Conservation (phyloP, 2,888 invertebrate species). For the Parasteatoda lunata region DNA sequence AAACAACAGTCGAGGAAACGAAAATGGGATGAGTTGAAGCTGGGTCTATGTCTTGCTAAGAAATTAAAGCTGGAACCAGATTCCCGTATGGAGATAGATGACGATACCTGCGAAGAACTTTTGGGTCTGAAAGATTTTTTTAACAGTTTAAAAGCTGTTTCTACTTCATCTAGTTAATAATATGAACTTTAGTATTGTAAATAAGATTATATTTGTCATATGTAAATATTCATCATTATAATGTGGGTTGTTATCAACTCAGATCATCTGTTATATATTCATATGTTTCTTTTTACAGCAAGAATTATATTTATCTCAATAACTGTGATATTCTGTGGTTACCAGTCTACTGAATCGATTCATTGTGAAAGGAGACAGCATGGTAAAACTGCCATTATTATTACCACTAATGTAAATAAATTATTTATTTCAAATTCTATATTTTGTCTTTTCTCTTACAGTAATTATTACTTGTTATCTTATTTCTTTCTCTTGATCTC, state of each 20-base stretch:
- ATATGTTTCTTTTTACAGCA: conserved; percentile 53
- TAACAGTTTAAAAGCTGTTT: conserved; percentile 51
- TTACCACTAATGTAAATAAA: conserved; percentile 54
- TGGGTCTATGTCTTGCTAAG: conserved; percentile 34
- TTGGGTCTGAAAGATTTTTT: conserved; percentile 56
- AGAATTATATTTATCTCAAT: conserved; percentile 14
- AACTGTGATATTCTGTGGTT: conserved; percentile 45
- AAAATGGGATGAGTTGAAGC: conserved; percentile 61
- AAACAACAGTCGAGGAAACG: conserved; percentile 63
- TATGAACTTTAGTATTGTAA: neutral
- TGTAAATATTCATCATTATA: conserved; percentile 17
- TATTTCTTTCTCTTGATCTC: neutral
- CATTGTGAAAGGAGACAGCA: conserved; percentile 17
- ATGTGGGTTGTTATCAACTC: conserved; percentile 22
- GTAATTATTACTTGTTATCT: neutral
- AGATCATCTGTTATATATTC: conserved; percentile 25
- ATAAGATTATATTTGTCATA: neutral
- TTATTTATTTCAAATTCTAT: conserved; percentile 9
- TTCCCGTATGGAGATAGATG: conserved; percentile 35
- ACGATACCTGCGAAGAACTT: conserved; percentile 30
- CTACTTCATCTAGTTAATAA: conserved; percentile 7
- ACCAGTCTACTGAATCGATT: conserved; percentile 7
- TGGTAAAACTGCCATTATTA: conserved; percentile 36
- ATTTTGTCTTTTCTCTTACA: neutral
- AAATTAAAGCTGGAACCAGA: neutral